Conservation (phyloP, 2,888 invertebrate species). For the Apoderus coryli region DNA sequence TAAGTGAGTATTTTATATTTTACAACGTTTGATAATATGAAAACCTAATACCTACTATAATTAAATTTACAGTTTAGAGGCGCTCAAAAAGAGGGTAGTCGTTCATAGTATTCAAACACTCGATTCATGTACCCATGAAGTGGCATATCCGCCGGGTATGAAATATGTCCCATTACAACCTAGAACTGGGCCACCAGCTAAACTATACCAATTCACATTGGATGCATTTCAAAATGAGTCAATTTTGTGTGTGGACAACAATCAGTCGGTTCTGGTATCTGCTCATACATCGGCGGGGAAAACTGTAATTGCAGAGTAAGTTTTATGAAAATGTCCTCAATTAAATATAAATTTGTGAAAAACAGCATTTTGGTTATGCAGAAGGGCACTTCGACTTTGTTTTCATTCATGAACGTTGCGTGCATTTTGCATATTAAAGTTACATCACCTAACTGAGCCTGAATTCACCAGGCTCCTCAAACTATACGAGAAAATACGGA, state of each 20-base stretch:
- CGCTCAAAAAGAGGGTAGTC: constrained; percentile 62
- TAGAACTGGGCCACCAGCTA: constrained; percentile 55
- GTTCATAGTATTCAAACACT: constrained; percentile 75
- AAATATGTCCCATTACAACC: constrained; percentile 51
- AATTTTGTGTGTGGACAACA: constrained; percentile 88
- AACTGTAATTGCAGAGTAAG: constrained; percentile 95
- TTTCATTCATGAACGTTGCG: not conserved
- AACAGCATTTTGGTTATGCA: no score
- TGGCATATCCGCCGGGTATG: constrained; percentile 77
- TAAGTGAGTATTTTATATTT: constrained; percentile 19
- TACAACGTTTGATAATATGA: no score
- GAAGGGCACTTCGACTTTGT: no score
- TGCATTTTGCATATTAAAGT: no score
- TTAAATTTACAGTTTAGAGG: constrained; percentile 42
- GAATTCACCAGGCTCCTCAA: no score
- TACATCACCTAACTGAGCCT: no score
- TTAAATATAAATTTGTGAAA: no score
- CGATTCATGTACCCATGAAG: no score
- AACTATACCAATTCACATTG: constrained; percentile 81
- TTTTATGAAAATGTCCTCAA: no score
- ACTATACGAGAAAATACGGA: no score
- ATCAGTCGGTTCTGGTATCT: constrained; percentile 93
- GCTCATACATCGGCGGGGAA: constrained; percentile 99
- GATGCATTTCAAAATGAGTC: constrained; percentile 98
- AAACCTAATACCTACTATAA: not conserved